Percentiles rank a stretch among this genome's conserved stretches.
Conservation (phyloP, 2,113 vertebrate species). For the Columbina picui region DNA sequence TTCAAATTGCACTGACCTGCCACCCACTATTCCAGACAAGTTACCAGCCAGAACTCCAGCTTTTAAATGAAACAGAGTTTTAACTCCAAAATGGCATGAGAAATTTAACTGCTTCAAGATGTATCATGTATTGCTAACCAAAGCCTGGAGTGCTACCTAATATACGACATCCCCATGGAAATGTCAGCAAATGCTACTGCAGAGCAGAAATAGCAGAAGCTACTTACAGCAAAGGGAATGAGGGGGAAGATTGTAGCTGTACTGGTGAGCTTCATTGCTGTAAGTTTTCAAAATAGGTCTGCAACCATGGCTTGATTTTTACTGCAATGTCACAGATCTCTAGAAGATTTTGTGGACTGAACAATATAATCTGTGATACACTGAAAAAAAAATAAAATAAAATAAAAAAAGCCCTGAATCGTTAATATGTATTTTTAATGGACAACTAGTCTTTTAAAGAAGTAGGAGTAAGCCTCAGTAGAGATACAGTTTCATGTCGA, state of each 20-base stretch:
- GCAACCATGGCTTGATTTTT: conserved; percentile 5
- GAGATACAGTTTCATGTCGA: not conserved
- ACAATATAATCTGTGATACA: accelerated
- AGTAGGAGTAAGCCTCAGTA: not conserved
- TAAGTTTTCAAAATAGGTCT: conserved; percentile 19
- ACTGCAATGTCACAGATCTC: not conserved
- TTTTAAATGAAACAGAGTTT: conserved; percentile 24
- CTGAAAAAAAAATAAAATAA: not conserved
- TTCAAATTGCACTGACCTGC: conserved; percentile 48
- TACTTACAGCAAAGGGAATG: conserved; percentile 31
- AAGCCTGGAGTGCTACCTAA: conserved; percentile 66
- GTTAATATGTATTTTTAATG: not conserved
- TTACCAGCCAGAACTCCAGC: conserved; percentile 4
- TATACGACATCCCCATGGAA: conserved; percentile 65
- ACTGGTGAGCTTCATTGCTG: conserved; percentile 28
- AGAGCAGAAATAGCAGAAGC: conserved; percentile 50
- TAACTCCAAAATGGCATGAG: conserved; percentile 12
- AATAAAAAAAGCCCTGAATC: not conserved
- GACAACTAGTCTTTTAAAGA: not conserved
- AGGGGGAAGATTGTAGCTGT: not conserved
- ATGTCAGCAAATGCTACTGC: conserved; percentile 72
- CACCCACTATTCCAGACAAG: conserved; percentile 30
- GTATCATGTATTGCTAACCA: not conserved
- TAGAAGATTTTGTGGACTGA: not conserved
- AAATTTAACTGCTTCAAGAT: conserved; percentile 37